Evolutionary conservation across 2,797 vertebrate genomes (phyloP).

Genomic region (Betta splendens): DNA sequence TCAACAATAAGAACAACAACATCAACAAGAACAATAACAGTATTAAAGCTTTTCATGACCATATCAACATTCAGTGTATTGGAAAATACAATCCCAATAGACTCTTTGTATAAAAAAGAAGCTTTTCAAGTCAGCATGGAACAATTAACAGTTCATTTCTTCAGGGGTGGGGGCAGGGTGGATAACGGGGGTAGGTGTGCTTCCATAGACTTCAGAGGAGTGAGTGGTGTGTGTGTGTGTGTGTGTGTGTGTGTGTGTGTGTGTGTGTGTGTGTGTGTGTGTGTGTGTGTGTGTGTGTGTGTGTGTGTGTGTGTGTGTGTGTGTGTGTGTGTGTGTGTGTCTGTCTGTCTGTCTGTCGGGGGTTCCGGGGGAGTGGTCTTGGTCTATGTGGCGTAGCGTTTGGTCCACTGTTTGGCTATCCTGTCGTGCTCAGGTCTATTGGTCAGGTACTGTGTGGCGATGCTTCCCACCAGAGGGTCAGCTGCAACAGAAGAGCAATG

Average conservation of each 20-base stretch:
- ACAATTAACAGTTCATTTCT: slow-evolving; percentile 76
- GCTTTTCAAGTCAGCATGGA: slow-evolving; percentile 84
- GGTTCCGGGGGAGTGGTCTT: slow-evolving; percentile 9
- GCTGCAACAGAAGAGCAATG: slow-evolving; percentile 73
- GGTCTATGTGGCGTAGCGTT: slow-evolving; percentile 91
- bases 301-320: slow-evolving; percentile 11
- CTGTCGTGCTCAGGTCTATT: slow-evolving; percentile 96
- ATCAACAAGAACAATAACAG: slow-evolving; percentile 73
- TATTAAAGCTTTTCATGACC: slow-evolving; percentile 84
- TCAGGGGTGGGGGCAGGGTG: slow-evolving; percentile 28
- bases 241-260: slow-evolving; percentile 18
- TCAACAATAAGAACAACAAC: slow-evolving; percentile 63
- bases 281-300: slow-evolving; percentile 13
- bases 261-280: slow-evolving; percentile 21
- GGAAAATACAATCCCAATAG: slow-evolving; percentile 82
- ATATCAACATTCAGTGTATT: slow-evolving; percentile 84
- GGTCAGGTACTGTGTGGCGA: slow-evolving; percentile 93
- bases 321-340: slow-evolving; percentile 79
- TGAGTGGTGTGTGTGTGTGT: slow-evolving; percentile 18
- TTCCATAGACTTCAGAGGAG: slow-evolving; percentile 62
- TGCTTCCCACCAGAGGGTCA: slow-evolving; percentile 92
- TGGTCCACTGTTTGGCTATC: slow-evolving; percentile 98
- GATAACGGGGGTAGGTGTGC: slow-evolving; percentile 63
- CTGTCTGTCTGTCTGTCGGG: slow-evolving; percentile 78
- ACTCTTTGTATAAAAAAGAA: slow-evolving; percentile 84